Evolutionary conservation across 2,888 invertebrate genomes (phyloP).

Genomic region (Athalia rosae): DNA sequence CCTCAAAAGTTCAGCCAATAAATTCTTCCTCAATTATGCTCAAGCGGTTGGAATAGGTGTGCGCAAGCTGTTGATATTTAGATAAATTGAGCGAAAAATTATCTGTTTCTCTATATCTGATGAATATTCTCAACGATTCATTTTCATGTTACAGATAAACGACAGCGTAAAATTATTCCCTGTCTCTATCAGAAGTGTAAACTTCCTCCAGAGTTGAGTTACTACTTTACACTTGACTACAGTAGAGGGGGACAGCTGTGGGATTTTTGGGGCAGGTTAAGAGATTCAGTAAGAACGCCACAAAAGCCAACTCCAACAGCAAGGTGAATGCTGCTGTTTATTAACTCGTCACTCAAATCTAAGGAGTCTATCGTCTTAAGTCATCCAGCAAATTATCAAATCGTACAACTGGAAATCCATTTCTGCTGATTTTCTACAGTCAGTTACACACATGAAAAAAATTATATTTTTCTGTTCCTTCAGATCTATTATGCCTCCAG

Average conservation of each 20-base stretch:
- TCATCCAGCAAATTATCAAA: too few species aligned
- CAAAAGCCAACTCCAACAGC: slow-evolving; percentile 26
- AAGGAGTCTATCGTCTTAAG: neutral
- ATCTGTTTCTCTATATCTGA: neutral
- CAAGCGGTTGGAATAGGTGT: slow-evolving; percentile 88
- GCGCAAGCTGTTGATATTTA: slow-evolving; percentile 49
- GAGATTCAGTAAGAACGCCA: slow-evolving; percentile 74
- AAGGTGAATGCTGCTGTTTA: slow-evolving; percentile 41
- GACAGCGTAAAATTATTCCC: slow-evolving; percentile 82
- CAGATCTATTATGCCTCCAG: too few species aligned
- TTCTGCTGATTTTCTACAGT: too few species aligned
- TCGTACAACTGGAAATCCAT: too few species aligned
- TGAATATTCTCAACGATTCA: too few species aligned
- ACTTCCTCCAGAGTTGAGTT: slow-evolving; percentile 80
- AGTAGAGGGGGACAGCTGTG: slow-evolving; percentile 75
- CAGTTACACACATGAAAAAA: slow-evolving; percentile 25
- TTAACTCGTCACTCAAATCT: slow-evolving; percentile 1
- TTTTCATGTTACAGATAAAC: slow-evolving; percentile 70
- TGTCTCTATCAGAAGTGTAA: slow-evolving; percentile 80
- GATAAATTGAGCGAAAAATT: neutral
- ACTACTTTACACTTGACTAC: slow-evolving; percentile 81
- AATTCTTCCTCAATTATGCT: slow-evolving; percentile 87
- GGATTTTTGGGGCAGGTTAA: slow-evolving; percentile 84
- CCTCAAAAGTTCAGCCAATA: slow-evolving; percentile 83
- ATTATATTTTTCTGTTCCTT: neutral